phyloP scores from a whole-genome alignment of 2,797 vertebrate species.

The Lemur catta region DNA sequence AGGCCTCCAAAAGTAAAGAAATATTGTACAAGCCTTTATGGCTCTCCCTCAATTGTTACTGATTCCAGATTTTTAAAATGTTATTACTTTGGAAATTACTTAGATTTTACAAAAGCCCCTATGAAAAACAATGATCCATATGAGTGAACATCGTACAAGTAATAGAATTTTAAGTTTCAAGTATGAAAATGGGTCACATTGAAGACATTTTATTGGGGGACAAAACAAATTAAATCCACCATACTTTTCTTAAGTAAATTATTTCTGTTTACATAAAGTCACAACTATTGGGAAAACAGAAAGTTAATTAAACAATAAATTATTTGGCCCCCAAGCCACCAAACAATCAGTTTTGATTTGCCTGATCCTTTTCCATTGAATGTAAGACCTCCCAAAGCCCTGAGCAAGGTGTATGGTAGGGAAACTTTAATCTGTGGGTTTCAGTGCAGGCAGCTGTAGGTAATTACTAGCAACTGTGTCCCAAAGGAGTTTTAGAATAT shows the following conservation, averaged over 20 bases:
- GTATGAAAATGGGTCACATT: neutral
- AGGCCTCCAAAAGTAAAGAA: neutral
- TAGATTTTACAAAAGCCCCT: neutral
- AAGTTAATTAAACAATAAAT: neutral
- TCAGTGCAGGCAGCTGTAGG: neutral
- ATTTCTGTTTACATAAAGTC: neutral
- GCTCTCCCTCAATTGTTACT: neutral
- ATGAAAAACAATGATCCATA: neutral
- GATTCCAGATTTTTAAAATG: neutral
- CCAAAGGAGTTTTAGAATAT: neutral
- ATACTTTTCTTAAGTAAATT: neutral
- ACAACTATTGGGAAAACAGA: neutral
- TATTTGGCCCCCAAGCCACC: neutral
- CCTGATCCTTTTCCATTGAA: neutral
- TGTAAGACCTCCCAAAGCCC: neutral
- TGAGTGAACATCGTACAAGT: neutral
- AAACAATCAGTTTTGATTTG: neutral
- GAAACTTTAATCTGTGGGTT: neutral
- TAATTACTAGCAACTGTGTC: neutral
- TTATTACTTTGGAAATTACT: neutral
- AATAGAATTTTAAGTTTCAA: neutral
- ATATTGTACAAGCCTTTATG: neutral
- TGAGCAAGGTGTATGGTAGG: neutral
- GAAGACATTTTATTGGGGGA: neutral
- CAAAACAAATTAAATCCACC: neutral